phyloP scores from a whole-genome alignment of 2,797 vertebrate genomes.

The Apogon talboti region DNA sequence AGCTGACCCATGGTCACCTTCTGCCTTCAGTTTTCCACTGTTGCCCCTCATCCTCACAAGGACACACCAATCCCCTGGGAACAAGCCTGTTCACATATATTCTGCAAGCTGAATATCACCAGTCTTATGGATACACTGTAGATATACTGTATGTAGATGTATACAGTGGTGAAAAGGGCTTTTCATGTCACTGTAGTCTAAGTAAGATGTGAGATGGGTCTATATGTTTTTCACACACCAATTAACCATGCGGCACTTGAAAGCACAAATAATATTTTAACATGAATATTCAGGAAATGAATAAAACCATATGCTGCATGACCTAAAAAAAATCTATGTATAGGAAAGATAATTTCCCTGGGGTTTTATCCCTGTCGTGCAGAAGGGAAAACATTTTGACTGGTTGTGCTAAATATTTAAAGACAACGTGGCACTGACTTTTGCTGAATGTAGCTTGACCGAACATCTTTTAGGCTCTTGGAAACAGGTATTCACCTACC shows the following conservation, averaged over 20 bases:
- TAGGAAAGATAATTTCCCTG: conserved; percentile 20
- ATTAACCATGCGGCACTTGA: background rate
- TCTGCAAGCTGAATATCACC: conserved; percentile 7
- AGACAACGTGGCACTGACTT: conserved; percentile 36
- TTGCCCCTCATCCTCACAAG: conserved; percentile 34
- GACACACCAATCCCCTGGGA: conserved; percentile 47
- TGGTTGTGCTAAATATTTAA: conserved; percentile 41
- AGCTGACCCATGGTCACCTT: conserved; percentile 49
- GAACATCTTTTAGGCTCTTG: conserved; percentile 9
- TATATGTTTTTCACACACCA: too few relatives aligned
- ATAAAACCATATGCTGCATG: conserved; percentile 37
- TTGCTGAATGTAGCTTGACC: conserved; percentile 28
- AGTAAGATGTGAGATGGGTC: background rate
- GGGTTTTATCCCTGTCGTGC: conserved; percentile 16
- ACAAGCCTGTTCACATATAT: conserved; percentile 25
- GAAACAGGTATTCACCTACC: conserved; percentile 9
- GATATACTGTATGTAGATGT: too few relatives aligned
- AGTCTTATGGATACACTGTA: too few relatives aligned
- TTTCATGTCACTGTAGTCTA: conserved; percentile 12
- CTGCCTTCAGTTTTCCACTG: conserved; percentile 32
- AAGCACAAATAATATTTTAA: conserved; percentile 15
- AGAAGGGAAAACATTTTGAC: conserved; percentile 18
- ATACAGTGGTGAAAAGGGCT: conserved; percentile 5
- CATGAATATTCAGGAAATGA: conserved; percentile 17
- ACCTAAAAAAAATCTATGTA: conserved; percentile 22